phyloP scores from a whole-genome alignment of 2,113 vertebrate genomes.

The Tonatia bakeri region DNA sequence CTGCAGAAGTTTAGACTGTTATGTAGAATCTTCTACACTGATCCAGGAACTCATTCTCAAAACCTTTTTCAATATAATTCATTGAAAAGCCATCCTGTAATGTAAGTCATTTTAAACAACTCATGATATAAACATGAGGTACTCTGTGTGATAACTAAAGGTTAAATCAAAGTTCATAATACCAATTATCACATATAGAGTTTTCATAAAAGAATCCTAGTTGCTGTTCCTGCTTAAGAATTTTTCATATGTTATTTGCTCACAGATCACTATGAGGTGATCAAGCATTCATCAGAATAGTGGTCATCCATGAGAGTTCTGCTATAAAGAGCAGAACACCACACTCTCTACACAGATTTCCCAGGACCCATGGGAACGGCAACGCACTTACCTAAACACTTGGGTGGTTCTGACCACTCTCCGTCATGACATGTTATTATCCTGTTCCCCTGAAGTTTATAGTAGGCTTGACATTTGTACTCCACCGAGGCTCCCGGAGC shows the following conservation, averaged over 20 bases:
- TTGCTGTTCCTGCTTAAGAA: background rate
- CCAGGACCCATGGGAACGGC: too few relatives aligned
- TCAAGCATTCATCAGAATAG: background rate
- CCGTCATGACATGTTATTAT: background rate
- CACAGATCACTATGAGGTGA: background rate
- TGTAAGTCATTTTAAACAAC: background rate
- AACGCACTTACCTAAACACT: background rate
- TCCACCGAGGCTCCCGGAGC: background rate
- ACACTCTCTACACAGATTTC: background rate
- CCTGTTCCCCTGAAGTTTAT: background rate
- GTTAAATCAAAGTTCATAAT: background rate
- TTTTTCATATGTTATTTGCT: background rate
- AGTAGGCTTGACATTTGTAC: background rate
- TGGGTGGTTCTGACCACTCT: background rate
- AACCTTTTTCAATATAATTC: background rate
- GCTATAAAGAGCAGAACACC: background rate
- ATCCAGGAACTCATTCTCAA: background rate
- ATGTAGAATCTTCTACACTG: background rate
- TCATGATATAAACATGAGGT: background rate
- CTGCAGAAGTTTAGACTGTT: background rate
- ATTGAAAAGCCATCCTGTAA: background rate
- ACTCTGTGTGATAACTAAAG: background rate
- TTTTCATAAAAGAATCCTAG: background rate
- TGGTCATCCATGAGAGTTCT: background rate
- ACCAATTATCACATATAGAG: background rate